A percentile compares a stretch with the other conserved stretches of the same genome.
Conservation (phyloP, 2,113 vertebrate species). For the Tursiops truncatus region DNA sequence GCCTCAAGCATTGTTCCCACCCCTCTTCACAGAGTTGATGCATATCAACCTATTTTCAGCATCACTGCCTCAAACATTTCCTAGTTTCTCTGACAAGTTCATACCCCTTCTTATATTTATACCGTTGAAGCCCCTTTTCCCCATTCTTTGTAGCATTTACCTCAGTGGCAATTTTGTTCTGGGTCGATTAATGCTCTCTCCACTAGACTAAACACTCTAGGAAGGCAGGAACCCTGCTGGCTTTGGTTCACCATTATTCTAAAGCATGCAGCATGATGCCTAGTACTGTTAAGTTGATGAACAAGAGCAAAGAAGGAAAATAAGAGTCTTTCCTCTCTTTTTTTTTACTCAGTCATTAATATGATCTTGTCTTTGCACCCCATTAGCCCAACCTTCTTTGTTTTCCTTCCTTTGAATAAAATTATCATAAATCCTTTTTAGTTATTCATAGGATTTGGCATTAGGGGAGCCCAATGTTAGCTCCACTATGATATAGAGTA, state of each 20-base stretch:
- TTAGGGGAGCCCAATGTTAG: neutral
- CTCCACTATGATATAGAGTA: neutral
- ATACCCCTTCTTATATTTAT: neutral
- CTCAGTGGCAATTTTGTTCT: neutral
- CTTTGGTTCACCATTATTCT: neutral
- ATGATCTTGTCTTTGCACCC: neutral
- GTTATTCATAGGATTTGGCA: neutral
- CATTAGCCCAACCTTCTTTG: neutral
- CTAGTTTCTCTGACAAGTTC: neutral
- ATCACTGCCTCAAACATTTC: neutral
- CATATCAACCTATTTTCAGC: neutral
- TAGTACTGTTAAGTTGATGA: neutral
- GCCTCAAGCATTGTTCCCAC: neutral
- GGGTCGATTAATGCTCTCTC: neutral
- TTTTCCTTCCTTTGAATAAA: neutral
- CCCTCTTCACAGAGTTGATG: neutral
- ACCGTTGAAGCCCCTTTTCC: neutral
- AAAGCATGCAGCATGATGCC: neutral
- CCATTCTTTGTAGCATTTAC: neutral
- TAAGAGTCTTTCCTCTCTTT: neutral
- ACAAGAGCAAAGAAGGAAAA: neutral
- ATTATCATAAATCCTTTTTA: neutral
- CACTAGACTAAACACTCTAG: neutral
- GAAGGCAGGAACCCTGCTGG: neutral
- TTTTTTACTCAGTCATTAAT: neutral